These are phyloP conservation scores for Hydrolagus affinis DNA, from an alignment of 2,113 vertebrate species.

Conservation along the genomic window DNA sequence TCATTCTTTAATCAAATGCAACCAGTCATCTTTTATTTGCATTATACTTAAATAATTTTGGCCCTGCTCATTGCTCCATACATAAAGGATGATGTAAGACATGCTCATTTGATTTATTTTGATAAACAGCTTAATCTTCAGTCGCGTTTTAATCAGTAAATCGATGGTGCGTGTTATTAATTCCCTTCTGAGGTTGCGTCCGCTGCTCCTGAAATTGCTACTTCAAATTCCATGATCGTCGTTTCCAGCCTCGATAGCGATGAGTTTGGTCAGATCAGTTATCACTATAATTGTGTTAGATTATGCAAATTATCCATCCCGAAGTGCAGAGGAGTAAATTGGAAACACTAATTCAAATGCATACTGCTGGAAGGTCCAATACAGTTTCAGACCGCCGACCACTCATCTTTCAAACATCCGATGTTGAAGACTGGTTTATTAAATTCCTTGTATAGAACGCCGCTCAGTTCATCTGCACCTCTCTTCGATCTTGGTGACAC, in stretches of 20 bases:
- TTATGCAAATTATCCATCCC: background rate
- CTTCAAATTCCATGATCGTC: background rate
- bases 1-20: constrained; percentile 4
- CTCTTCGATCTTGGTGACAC: background rate
- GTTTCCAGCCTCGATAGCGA: background rate
- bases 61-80: background rate
- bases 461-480: background rate
- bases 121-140: constrained; percentile 17
- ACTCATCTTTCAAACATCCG: background rate
- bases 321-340: background rate
- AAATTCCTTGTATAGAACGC: no score
- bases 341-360: background rate
- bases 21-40: background rate
- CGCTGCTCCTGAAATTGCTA: background rate
- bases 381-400: background rate
- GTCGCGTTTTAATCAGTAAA: background rate
- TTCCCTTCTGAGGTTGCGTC: background rate
- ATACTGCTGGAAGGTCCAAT: background rate
- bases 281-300: background rate
- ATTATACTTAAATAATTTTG: background rate
- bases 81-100: constrained; percentile 12
- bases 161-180: constrained; percentile 12
- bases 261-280: background rate
- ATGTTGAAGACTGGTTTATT: no score
- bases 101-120: constrained; percentile 4